A percentile compares a stretch with the other conserved stretches of the same genome.
phyloP scores from a whole-genome alignment of 2,888 invertebrate species.

The Seira ritae region DNA sequence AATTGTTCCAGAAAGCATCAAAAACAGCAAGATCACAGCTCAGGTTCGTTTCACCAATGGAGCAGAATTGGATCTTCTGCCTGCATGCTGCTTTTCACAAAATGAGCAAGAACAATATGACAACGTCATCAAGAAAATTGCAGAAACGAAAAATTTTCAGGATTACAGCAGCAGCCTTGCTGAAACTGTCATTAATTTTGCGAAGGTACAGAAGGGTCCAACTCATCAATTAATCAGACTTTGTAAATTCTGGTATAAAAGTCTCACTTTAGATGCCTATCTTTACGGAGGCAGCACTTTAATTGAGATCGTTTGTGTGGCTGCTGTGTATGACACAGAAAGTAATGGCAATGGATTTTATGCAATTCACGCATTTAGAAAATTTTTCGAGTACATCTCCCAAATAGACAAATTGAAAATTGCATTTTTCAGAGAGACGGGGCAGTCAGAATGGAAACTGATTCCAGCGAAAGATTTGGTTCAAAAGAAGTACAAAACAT shows the following conservation, averaged over 20 bases:
- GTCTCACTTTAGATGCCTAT: slow-evolving; percentile 18
- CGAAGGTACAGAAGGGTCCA: neutral
- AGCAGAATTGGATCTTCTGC: slow-evolving; percentile 51
- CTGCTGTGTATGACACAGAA: neutral
- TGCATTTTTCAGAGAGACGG: slow-evolving; percentile 9
- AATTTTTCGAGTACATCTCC: slow-evolving; percentile 12
- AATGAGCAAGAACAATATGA: neutral
- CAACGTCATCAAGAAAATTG: slow-evolving; percentile 8
- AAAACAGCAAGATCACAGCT: neutral
- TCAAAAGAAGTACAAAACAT: slow-evolving; percentile 19
- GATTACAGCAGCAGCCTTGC: slow-evolving; percentile 27
- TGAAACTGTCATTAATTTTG: slow-evolving; percentile 8
- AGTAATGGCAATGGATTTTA: neutral
- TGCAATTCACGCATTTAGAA: slow-evolving; percentile 22
- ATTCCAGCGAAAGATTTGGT: neutral
- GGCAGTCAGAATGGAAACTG: neutral
- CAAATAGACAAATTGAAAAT: slow-evolving; percentile 23
- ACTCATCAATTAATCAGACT: slow-evolving; percentile 30
- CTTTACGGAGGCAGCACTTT: slow-evolving; percentile 44
- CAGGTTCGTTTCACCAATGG: slow-evolving; percentile 39
- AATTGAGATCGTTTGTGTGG: slow-evolving; percentile 44
- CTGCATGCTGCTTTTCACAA: slow-evolving; percentile 30
- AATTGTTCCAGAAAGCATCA: slow-evolving; percentile 8
- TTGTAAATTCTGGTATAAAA: slow-evolving; percentile 47
- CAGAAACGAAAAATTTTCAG: neutral